A percentile compares a stretch with the other conserved stretches of the same genome.
Conservation (phyloP, 92 coral and sea anemone genomes). For the Umimayanthus chanpuru region DNA sequence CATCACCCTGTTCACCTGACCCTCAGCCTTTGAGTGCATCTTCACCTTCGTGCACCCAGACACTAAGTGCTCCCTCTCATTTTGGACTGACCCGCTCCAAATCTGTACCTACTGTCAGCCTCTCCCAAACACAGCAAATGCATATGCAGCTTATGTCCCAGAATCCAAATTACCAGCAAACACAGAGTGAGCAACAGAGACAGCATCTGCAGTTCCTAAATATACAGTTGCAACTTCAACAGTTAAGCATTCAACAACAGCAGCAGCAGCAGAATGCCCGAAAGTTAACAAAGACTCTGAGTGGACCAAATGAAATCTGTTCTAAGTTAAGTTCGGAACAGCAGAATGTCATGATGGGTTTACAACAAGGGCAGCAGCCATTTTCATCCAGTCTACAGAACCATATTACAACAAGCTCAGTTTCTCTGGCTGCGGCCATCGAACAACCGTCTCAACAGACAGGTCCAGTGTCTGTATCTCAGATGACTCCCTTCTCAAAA, state of each 20-base stretch:
- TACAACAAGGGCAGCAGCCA: constrained; percentile 50
- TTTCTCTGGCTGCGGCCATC: constrained; percentile 47
- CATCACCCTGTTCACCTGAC: constrained; percentile 24
- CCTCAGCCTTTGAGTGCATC: constrained; percentile 30
- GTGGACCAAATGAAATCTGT: constrained; percentile 34
- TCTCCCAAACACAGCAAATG: constrained; percentile 67
- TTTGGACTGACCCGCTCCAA: constrained; percentile 49
- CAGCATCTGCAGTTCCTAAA: constrained; percentile 95
- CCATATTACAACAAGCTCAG: constrained; percentile 46
- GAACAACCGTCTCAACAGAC: constrained; percentile 30
- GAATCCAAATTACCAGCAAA: constrained; percentile 73
- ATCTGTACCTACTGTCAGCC: constrained; percentile 68
- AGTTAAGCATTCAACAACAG: constrained; percentile 77
- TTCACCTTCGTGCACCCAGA: constrained; percentile 40
- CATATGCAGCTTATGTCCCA: constrained; percentile 80
- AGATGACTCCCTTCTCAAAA: constrained; percentile 28
- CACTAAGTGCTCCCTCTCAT: constrained; percentile 36
- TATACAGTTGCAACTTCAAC: constrained; percentile 91
- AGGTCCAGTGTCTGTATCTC: constrained; percentile 18
- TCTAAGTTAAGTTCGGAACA: constrained; percentile 36
- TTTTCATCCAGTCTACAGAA: constrained; percentile 45
- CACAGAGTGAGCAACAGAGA: constrained; percentile 77
- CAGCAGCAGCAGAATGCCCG: constrained; percentile 63
- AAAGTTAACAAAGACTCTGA: constrained; percentile 32
- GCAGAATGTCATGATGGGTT: constrained; percentile 24